Evolutionary conservation across 2,113 vertebrate species (phyloP), one percentile per base, ranked within the genome.

Genomic region (Stercorarius parasiticus): DNA sequence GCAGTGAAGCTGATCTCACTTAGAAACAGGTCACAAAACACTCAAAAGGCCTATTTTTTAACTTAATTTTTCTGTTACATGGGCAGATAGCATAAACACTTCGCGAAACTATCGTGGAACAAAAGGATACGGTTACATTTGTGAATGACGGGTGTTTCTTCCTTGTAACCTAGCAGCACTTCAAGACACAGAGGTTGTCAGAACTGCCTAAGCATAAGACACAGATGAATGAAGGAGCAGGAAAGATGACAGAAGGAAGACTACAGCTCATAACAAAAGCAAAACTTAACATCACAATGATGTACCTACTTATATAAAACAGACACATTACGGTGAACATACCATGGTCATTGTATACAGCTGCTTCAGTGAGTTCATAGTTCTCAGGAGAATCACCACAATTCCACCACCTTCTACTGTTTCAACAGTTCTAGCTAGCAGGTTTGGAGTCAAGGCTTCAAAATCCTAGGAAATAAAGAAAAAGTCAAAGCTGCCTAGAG

Each of bases 291-390:
- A 80, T 7, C 65, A 16, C 23, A 65, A 25, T 3, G 1, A 2
- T 6, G 34, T 0, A 34, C 25, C 45, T 49, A 18, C 58, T 92
- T n/a, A 25, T 0, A 25, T 38, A 42, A 38, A 56, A 13, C 6
- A 72, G 50, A 18, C 9, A 4, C 0, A 0, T 5, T 2, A 29
- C 2, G 7, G 4, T 11, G 17, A 65, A 59, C 67, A 50, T 97
- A 99, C 99, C 99, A 99, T 99, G 26, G 99, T 99, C 99, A 99
- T 99, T 0, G 99, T 99, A 61, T 99, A 99, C 15, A 99, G 97
- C 97, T 99, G 99, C 96, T 99, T 99, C 70, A 99, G 98, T 3
- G 99, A 99, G 92, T 99, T 99, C 99, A 99, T 98, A 1, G 99
- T 99, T 92, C 99, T 98, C 9, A 99, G 98, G 21, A 99, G 98